Conservation (phyloP, 2,113 vertebrate species). For the Falco punctatus region DNA sequence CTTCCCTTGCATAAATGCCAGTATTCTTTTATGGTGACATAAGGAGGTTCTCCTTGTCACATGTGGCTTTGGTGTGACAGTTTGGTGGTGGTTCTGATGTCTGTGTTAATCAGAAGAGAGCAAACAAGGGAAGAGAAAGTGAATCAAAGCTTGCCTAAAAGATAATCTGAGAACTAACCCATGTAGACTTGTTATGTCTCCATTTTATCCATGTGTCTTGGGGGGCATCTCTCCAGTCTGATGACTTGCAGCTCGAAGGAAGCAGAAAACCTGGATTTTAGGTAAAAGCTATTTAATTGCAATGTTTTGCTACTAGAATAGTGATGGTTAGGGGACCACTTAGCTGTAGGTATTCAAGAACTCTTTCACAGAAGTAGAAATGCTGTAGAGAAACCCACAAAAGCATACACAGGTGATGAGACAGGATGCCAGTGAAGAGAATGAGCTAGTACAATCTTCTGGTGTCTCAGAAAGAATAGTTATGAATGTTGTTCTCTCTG, state of each 20-base stretch:
- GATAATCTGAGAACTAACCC: neutral
- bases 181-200: neutral
- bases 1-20: neutral
- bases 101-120: neutral
- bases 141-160: neutral
- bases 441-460: neutral
- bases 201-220: neutral
- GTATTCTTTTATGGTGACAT: neutral
- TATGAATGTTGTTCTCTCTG: conserved; percentile 21
- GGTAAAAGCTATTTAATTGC: neutral
- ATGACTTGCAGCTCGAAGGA: neutral
- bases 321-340: neutral
- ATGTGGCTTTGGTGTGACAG: neutral
- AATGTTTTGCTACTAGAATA: neutral
- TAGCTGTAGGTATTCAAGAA: neutral
- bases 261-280: neutral
- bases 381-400: neutral
- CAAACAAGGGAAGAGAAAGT: neutral
- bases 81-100: neutral
- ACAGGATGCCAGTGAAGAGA: neutral
- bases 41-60: neutral
- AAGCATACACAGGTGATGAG: neutral
- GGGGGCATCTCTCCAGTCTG: neutral
- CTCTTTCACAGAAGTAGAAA: neutral
- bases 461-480: neutral